Evolutionary conservation across 2,113 vertebrate genomes (phyloP).

Genomic region (Serilophus lunatus): DNA sequence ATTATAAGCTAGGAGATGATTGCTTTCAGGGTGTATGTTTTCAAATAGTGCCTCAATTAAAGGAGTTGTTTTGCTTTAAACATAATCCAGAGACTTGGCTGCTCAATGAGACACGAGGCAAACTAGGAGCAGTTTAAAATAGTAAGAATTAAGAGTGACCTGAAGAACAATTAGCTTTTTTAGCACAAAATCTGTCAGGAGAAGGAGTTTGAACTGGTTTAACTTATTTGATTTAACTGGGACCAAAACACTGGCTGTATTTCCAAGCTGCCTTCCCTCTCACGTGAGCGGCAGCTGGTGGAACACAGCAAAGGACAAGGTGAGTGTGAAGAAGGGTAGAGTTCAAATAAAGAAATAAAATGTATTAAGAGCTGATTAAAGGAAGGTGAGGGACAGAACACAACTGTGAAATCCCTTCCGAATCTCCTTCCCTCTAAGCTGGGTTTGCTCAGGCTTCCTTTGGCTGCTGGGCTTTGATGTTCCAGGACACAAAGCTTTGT

Average conservation of each 20-base stretch:
- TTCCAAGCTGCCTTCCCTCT: not conserved
- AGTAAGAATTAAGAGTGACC: not conserved
- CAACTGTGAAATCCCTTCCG: not conserved
- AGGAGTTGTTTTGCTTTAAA: not conserved
- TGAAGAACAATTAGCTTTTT: not conserved
- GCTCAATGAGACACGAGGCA: not conserved
- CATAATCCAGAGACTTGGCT: not conserved
- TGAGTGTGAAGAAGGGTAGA: not conserved
- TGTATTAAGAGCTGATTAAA: not conserved
- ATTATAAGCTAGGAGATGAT: not conserved
- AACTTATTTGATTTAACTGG: not conserved
- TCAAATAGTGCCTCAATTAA: not conserved
- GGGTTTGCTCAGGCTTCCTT: not conserved
- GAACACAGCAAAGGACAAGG: not conserved
- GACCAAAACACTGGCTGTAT: not conserved
- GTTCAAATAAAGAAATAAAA: not conserved
- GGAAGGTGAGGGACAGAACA: not conserved
- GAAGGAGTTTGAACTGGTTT: not conserved
- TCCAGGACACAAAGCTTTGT: not conserved
- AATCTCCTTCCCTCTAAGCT: not conserved
- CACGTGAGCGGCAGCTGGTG: not conserved
- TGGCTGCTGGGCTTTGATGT: not conserved
- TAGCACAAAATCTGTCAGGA: not conserved
- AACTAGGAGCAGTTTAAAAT: not conserved
- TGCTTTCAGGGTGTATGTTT: not conserved